Evolutionary conservation across 92 coral and sea anemone genomes (phyloP), one percentile per base, ranked within the genome.

Genomic region (Phenganax marumi): DNA sequence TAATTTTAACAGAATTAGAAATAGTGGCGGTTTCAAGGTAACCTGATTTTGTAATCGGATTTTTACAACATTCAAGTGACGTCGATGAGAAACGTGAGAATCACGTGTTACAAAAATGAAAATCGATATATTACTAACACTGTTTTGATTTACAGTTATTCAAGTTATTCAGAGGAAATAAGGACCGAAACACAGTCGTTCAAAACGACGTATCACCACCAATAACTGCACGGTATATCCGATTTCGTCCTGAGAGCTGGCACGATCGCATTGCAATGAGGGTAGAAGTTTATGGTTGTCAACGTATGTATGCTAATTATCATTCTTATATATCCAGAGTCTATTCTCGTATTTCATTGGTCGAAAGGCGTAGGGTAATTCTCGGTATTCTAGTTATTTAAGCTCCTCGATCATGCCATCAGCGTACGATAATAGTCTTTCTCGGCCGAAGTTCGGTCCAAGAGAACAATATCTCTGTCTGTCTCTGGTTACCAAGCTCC

Each of bases 201-300:
- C 73, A 75, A 21, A 87, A 91, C 79, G 76, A 81, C 1, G 86
- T 93, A 14, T 84, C 79, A 13, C 83, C 81, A 25, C 81, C 91
- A 56, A 63, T 93, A 78, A 81, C 47, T 24, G 87, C 97, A 1
- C 97, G 90, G 77, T 85, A 76, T 72, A 83, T 93, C 74, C 93
- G 97, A 55, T 71, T 93, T 79, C 97, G 91, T 64, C 97, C 97
- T 62, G 89, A 91, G 86, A 74, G 84, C 14, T 93, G 97, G 97
- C 24, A 89, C 47, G 73, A 91, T 49, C 89, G 86, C 75, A 93
- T 93, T 17, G 91, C 97, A 6, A 91, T 93, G 96, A 84, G 97
- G 51, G 85, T 90, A 25, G 97, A 93, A 79, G 80, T 93, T 26
- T 93, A 87, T 81, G 97, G 97, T 24, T 93, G 94, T 53, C 84